A percentile compares a stretch with the other conserved stretches of the same genome.
These are phyloP conservation scores for Bugulina stolonifera DNA, from an alignment of 2,888 invertebrate species.

Conservation along the genomic window DNA sequence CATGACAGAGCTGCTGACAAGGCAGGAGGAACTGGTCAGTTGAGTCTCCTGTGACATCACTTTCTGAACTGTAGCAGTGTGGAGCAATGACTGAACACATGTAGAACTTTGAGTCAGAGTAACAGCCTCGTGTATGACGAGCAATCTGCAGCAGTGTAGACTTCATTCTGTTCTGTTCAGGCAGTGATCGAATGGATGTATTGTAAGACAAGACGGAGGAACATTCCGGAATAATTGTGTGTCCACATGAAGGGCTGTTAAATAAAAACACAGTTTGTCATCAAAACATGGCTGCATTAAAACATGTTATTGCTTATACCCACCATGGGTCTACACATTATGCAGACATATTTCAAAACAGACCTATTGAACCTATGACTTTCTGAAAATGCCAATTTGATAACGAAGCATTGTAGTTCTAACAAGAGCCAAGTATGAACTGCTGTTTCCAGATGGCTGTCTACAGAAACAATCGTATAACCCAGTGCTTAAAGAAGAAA, in stretches of 20 bases:
- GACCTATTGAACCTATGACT: no score
- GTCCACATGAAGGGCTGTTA: background rate
- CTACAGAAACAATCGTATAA: no score
- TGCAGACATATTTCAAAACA: no score
- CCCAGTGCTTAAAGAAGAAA: no score
- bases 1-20: constrained; percentile 8
- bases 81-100: constrained; percentile 19
- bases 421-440: no score
- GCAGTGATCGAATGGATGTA: background rate
- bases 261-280: no score
- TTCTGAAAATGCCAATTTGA: no score
- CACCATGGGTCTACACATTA: no score
- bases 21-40: background rate
- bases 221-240: background rate
- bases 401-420: no score
- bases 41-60: background rate
- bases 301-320: no score
- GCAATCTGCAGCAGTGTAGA: background rate
- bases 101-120: background rate
- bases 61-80: background rate
- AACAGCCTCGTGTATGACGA: background rate
- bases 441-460: no score
- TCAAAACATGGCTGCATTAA: no score
- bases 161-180: constrained; percentile 13
- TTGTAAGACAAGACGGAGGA: background rate